Base-by-base conservation (phyloP, 2,888 invertebrate genomes). In the Eilema griseolum region DNA sequence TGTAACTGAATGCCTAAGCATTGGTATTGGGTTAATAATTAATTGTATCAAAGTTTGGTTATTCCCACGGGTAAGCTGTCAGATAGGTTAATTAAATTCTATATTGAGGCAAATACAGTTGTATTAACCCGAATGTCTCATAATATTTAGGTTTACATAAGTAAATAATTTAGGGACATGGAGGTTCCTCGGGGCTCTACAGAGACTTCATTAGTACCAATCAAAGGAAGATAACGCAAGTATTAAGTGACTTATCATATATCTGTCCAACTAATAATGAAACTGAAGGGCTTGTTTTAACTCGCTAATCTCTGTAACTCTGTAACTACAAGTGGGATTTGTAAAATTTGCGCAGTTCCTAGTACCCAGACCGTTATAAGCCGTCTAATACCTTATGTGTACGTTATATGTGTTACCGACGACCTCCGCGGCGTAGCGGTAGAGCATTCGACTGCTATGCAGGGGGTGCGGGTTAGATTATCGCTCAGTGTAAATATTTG, bases 61-160 rank as follows among this genome's bases (percentile, higher is more conserved):
- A 61, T 14, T 33, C 37, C 37, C 16, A 37, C 1, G 37, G 20
- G 37, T 41, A 41, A 24, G 37, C 24, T 62, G 37, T 24, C 37
- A 16, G 26, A 16, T 62, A 20, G 11, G 23, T 62, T 62, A 41
- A 62, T 62, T 62, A 23, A 61, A 61, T 24, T 62, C 24, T 41
- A 16, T 62, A 62, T 62, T 24, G 62, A 41, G 11, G 62, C 24
- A 37, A 62, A 62, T 41, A 41, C 62, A 11, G 41, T 41, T 20
- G 41, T 26, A 62, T 26, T 62, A 41, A 20, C 10, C 23, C 23
- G 23, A 41, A 41, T 62, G 24, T 26, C 62, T 41, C 41, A 16
- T 37, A 41, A 41, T 41, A 62, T 24, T 37, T 62, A 16, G 8
- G 20, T 62, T 62, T 20, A 41, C 41, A 26, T 62, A 62, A 24